These are phyloP conservation scores for Thinocorus orbignyianus DNA, from an alignment of 2,113 vertebrate genomes.

Conservation along the genomic window DNA sequence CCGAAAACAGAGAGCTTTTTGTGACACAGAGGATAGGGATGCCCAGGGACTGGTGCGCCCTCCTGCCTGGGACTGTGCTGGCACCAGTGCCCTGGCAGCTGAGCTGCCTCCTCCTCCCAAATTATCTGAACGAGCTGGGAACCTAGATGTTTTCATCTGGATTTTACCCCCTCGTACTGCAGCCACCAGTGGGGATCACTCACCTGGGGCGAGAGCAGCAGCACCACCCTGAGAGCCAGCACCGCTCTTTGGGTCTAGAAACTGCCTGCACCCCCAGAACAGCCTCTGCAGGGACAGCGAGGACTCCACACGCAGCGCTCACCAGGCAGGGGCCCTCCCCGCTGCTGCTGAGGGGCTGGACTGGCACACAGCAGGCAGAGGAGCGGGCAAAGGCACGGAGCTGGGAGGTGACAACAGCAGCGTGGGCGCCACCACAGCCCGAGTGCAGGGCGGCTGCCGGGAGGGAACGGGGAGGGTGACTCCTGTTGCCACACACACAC, in stretches of 20 bases:
- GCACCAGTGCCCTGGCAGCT: background rate
- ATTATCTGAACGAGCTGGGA: background rate
- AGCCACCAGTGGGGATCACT: background rate
- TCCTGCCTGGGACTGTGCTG: background rate
- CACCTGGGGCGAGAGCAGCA: background rate
- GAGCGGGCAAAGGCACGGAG: background rate
- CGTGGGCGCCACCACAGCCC: background rate
- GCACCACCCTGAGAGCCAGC: background rate
- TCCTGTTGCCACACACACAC: background rate
- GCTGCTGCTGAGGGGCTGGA: background rate
- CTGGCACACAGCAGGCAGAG: background rate
- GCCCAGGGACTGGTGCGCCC: background rate
- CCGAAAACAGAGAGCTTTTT: background rate
- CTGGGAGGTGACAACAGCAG: background rate
- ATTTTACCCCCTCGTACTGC: background rate
- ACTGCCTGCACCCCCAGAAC: background rate
- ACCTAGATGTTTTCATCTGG: background rate
- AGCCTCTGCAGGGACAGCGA: background rate
- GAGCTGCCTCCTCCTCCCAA: background rate
- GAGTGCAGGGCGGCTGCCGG: slow-evolving; percentile 1
- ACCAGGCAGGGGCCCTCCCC: background rate
- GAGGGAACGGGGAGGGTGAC: background rate
- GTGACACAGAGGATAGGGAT: background rate
- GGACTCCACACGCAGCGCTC: background rate
- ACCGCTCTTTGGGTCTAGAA: background rate